phyloP scores from a whole-genome alignment of 2,797 vertebrate genomes.

The Oryzias dopingdopingensis region DNA sequence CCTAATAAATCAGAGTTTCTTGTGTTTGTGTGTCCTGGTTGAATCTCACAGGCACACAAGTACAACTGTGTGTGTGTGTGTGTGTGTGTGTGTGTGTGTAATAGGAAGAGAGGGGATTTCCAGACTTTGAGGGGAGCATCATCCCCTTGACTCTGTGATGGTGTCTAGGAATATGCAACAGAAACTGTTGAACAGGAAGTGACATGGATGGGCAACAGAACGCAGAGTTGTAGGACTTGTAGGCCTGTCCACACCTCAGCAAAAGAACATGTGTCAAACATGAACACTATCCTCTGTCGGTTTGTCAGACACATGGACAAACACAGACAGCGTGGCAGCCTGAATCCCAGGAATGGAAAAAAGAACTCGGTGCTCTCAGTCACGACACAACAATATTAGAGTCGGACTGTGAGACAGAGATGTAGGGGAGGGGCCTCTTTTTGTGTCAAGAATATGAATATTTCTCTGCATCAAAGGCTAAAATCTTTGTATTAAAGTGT shows the following conservation, averaged over 20 bases:
- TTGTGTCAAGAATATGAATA: constrained; percentile 70
- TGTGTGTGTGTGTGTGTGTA: constrained; percentile 9
- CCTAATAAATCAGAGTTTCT: constrained; percentile 11
- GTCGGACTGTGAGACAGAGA: constrained; percentile 45
- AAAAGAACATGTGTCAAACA: constrained; percentile 28
- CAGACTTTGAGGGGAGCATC: constrained; percentile 57
- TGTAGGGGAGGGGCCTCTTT: constrained; percentile 44
- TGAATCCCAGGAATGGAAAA: constrained; percentile 70
- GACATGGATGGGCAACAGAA: constrained; percentile 55
- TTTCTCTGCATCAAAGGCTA: constrained; percentile 69
- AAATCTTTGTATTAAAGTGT: constrained; percentile 49
- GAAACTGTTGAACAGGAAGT: constrained; percentile 70
- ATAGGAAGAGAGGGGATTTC: constrained; percentile 57
- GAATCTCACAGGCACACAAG: constrained; percentile 21
- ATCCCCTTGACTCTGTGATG: constrained; percentile 53
- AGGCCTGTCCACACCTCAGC: constrained; percentile 42
- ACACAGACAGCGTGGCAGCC: constrained; percentile 36
- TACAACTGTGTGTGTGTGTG: constrained; percentile 23
- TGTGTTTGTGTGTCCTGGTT: constrained; percentile 15
- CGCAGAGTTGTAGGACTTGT: constrained; percentile 66
- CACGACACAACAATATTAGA: constrained; percentile 70
- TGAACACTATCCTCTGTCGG: constrained; percentile 22
- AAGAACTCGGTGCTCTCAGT: constrained; percentile 73
- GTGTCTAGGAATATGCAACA: constrained; percentile 69
- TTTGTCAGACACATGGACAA: constrained; percentile 9